Evolutionary conservation across 2,888 invertebrate species (phyloP), one percentile per base, ranked within the genome.

Genomic region (Agrochola macilenta): DNA sequence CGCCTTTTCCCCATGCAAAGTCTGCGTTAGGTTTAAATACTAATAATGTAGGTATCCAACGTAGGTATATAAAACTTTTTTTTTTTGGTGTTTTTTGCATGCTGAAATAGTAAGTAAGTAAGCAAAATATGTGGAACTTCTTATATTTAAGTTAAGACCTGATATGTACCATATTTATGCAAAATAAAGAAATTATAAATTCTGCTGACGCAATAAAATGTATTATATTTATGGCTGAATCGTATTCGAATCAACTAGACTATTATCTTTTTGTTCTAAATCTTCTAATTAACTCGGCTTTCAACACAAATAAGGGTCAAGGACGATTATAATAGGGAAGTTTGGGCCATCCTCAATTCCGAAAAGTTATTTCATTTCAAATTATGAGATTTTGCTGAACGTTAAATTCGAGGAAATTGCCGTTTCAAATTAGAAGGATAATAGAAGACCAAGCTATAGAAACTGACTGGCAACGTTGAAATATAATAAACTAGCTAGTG

Each of bases 231-330:
- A 30, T 30, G 30, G 30, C 2, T 30, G 30, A 76, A 71, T 69
- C 52, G 23, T 14, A 46, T 73, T 30, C 17, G 8, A 69, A 69
- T 60, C 69, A 54, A 30, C 35, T 49, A 43, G 17, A 43, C 39
- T n/a, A 58, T 14, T n/a, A 58, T 74, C 17, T 65, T 79, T 61
- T 68, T 74, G 68, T 60, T 66, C n/a, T 39, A 26, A 80, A 69
- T 65, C 61, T 75, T 57, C 60, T 76, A 54, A 78, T 66, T 66
- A 74, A 78, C 23, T 63, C 65, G 4, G 46, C 64, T 57, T 72
- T 72, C 52, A 30, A 54, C 65, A 39, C 46, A 81, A 84, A 81
- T 65, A 69, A 68, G 70, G 71, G 81, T 76, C 85, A 82, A 84
- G 81, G 85, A 23, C 69, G 46, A 69, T 43, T 52, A 61, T 69